These are phyloP conservation scores for Porites divaricata DNA, from an alignment of 92 coral and sea anemone genomes.

Conservation along the genomic window DNA sequence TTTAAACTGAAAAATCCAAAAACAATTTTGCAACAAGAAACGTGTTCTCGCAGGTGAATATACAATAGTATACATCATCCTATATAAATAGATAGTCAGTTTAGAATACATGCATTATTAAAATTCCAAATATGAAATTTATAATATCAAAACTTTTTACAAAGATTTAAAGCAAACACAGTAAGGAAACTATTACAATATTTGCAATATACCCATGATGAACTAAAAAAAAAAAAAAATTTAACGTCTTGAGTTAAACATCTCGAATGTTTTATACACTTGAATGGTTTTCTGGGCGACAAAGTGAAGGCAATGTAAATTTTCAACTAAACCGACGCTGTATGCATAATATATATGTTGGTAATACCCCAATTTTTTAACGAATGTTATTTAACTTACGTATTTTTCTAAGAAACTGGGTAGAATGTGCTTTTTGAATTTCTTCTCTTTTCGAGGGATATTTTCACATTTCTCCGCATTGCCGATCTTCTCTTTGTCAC, in stretches of 20 bases:
- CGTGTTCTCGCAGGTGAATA: conserved; percentile 19
- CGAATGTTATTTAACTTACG: conserved; percentile 6
- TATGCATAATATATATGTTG: conserved; percentile 24
- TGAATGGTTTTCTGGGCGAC: conserved; percentile 11
- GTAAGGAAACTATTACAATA: background rate
- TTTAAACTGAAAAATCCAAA: background rate
- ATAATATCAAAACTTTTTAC: conserved; percentile 13
- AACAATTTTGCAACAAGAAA: background rate
- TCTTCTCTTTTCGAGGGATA: conserved; percentile 11
- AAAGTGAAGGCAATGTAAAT: background rate
- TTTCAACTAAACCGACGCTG: background rate
- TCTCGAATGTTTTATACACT: background rate
- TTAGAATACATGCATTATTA: background rate
- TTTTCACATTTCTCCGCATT: background rate
- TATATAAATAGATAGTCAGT: conserved; percentile 33
- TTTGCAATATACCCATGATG: background rate
- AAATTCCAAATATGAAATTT: conserved; percentile 37
- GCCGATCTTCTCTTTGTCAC: background rate
- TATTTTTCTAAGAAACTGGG: conserved; percentile 29
- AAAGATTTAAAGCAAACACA: background rate
- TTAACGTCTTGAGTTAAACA: background rate
- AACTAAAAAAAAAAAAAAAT: too few species aligned
- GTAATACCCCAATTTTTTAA: background rate
- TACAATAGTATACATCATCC: conserved; percentile 21
- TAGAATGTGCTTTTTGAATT: conserved; percentile 15